Conservation (phyloP, 2,797 vertebrate genomes). For the Pseudochromis fuscus region DNA sequence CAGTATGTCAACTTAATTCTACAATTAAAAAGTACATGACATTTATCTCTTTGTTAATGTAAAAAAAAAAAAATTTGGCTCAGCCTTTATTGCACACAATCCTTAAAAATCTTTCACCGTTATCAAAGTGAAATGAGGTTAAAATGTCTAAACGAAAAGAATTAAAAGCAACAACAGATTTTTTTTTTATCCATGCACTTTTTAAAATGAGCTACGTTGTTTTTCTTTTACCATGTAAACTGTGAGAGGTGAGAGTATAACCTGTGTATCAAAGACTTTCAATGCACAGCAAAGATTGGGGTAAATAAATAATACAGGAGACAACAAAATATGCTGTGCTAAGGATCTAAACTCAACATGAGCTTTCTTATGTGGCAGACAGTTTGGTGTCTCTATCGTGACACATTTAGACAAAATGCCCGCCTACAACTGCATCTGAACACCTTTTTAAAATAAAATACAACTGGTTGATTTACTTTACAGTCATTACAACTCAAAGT, state of each 20-base stretch:
- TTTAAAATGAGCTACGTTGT: conserved; percentile 41
- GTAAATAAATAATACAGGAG: conserved; percentile 36
- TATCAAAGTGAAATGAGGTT: conserved; percentile 22
- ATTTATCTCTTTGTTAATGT: conserved; percentile 40
- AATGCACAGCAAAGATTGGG: conserved; percentile 68
- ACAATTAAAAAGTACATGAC: conserved; percentile 56
- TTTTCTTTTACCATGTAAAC: conserved; percentile 11
- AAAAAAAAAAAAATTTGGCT: conserved; percentile 74
- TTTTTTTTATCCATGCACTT: conserved; percentile 54
- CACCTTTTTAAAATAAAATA: conserved; percentile 20
- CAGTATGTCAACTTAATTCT: conserved; percentile 50
- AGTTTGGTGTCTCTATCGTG: neutral
- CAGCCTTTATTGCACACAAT: conserved; percentile 74
- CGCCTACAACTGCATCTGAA: conserved; percentile 17
- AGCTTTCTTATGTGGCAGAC: conserved; percentile 25
- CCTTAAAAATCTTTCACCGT: conserved; percentile 32
- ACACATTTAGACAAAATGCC: conserved; percentile 15
- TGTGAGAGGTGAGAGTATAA: conserved; percentile 17
- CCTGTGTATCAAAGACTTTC: conserved; percentile 46
- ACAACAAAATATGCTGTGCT: conserved; percentile 10
- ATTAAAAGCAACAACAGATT: conserved; percentile 26
- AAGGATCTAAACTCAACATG: neutral
- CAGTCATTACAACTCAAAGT: conserved; percentile 27
- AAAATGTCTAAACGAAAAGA: conserved; percentile 32
- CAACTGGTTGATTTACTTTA: conserved; percentile 23